Conservation (phyloP, 2,888 invertebrate species). For the Bedellia somnulentella region DNA sequence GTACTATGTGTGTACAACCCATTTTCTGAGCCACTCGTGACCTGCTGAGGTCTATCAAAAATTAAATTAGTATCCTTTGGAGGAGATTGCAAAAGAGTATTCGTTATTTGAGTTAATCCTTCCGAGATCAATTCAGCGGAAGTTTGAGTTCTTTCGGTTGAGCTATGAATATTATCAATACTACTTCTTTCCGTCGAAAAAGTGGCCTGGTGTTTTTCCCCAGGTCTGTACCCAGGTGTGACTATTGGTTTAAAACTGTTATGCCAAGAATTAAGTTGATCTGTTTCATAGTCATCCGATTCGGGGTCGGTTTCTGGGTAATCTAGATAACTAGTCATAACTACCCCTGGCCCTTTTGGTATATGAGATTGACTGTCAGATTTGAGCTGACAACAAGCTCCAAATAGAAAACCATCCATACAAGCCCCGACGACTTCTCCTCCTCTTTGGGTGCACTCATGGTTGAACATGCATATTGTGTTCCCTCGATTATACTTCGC, state of each 20-base stretch:
- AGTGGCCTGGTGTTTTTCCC: slow-evolving; percentile 16
- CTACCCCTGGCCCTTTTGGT: slow-evolving; percentile 49
- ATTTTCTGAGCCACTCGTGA: too few species aligned
- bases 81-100: slow-evolving; percentile 43
- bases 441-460: slow-evolving; percentile 77
- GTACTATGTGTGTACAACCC: slow-evolving; percentile 50
- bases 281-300: slow-evolving; percentile 36
- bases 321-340: slow-evolving; percentile 49
- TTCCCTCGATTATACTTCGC: slow-evolving; percentile 66
- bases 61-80: slow-evolving; percentile 19
- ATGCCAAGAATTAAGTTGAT: slow-evolving; percentile 41
- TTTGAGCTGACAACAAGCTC: slow-evolving; percentile 82
- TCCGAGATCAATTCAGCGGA: slow-evolving; percentile 59
- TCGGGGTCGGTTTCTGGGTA: slow-evolving; percentile 38
- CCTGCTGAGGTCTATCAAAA: too few species aligned
- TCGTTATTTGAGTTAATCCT: slow-evolving; percentile 60
- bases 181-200: slow-evolving; percentile 4
- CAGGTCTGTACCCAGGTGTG: slow-evolving; percentile 45
- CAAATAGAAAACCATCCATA: slow-evolving; percentile 91
- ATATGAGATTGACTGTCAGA: slow-evolving; percentile 48
- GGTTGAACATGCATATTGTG: slow-evolving; percentile 92
- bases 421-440: slow-evolving; percentile 86
- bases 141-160: slow-evolving; percentile 29
- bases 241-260: slow-evolving; percentile 49
- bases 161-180: slow-evolving; percentile 2